Evolutionary conservation across 2,888 invertebrate genomes (phyloP).

Genomic region (Melieria picta): DNA sequence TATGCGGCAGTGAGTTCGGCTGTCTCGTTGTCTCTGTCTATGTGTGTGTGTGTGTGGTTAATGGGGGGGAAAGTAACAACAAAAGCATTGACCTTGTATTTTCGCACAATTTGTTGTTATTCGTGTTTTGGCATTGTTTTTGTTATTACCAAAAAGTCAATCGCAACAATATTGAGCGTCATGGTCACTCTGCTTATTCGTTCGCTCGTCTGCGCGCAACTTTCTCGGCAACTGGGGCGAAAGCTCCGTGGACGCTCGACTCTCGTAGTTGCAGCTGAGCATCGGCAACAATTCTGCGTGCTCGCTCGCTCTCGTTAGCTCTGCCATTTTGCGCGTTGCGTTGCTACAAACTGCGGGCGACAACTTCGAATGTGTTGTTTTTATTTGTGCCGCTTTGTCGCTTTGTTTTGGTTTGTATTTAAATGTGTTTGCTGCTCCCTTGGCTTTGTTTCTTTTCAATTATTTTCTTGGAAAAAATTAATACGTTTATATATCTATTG

Average conservation of each 20-base stretch:
- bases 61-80: slow-evolving; percentile 24
- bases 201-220: not conserved
- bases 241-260: too few species aligned
- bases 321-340: not conserved
- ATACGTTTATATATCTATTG: too few species aligned
- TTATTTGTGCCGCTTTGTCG: too few species aligned
- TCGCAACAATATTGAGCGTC: slow-evolving; percentile 22
- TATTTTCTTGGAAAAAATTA: too few species aligned
- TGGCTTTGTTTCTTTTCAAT: too few species aligned
- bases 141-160: slow-evolving; percentile 21
- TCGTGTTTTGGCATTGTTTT: slow-evolving; percentile 16
- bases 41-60: not conserved
- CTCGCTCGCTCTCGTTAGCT: slow-evolving; percentile 6
- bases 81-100: slow-evolving; percentile 48
- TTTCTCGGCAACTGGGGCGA: not conserved
- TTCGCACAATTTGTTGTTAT: slow-evolving; percentile 42
- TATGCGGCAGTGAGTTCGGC: not conserved
- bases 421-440: too few species aligned
- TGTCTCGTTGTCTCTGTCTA: not conserved
- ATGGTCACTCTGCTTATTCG: slow-evolving; percentile 13
- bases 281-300: not conserved
- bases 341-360: too few species aligned
- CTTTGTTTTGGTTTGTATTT: too few species aligned
- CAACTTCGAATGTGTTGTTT: too few species aligned
- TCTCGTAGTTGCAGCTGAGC: not conserved